Evolutionary conservation across 2,797 vertebrate species (phyloP).

Genomic region (Fratercula arctica): DNA sequence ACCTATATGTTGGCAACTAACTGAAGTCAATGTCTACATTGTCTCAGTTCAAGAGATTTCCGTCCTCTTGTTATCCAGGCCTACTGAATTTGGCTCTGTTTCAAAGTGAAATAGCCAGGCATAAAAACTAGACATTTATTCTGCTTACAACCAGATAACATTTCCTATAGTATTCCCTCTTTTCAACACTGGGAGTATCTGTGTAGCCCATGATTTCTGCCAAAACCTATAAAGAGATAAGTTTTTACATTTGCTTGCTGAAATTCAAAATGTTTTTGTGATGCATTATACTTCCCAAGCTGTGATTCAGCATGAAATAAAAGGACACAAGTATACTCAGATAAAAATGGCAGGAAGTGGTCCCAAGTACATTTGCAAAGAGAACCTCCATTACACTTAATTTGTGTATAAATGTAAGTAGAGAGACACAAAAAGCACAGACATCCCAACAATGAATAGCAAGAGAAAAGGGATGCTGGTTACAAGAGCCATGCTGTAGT

Average conservation of each 20-base stretch:
- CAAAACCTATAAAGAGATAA: background rate
- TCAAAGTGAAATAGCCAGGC: background rate
- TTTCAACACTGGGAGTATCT: background rate
- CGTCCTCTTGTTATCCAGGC: background rate
- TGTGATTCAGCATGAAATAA: background rate
- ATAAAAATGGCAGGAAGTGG: background rate
- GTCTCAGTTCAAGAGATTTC: background rate
- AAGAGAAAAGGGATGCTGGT: background rate
- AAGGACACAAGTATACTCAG: background rate
- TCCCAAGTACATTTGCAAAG: background rate
- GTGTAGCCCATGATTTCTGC: background rate
- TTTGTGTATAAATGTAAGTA: background rate
- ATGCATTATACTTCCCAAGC: background rate
- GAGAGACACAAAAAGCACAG: background rate
- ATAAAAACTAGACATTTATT: background rate
- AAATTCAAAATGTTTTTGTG: background rate
- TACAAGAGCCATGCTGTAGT: background rate
- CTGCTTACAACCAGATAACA: background rate
- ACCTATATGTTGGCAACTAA: background rate
- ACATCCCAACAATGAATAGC: background rate
- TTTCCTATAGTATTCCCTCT: background rate
- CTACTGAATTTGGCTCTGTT: background rate
- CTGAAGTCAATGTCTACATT: background rate
- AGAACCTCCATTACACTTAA: background rate
- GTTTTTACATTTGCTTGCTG: background rate